Percentiles rank a stretch among this genome's conserved stretches.
Conservation (phyloP, 2,113 vertebrate species). For the Brienomyrus longianalis region DNA sequence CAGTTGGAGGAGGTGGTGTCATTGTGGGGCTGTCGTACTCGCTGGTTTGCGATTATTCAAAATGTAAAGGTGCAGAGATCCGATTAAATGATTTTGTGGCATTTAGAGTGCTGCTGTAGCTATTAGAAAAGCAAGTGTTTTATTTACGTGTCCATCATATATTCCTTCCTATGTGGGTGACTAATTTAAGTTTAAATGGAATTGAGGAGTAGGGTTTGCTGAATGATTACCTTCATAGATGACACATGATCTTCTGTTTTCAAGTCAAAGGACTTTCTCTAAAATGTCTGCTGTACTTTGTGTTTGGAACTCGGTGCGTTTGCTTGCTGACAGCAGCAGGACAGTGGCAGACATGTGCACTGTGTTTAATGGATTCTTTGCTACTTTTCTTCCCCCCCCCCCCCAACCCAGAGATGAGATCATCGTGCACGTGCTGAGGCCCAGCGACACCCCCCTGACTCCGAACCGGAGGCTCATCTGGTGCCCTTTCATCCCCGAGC, state of each 20-base stretch:
- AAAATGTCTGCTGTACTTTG: background rate
- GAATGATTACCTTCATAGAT: background rate
- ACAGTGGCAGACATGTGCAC: background rate
- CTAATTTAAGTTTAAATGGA: background rate
- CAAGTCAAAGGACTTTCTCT: background rate
- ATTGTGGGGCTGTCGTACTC: too few relatives aligned
- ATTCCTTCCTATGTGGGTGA: background rate
- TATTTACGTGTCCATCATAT: background rate
- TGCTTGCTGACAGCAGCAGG: background rate
- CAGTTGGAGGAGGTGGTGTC: background rate
- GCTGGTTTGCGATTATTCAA: background rate
- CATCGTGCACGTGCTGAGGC: conserved; percentile 76
- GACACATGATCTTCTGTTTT: background rate
- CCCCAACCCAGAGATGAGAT: conserved; percentile 76
- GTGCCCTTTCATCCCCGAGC: conserved; percentile 92
- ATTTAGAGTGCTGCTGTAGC: background rate
- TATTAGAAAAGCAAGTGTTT: background rate
- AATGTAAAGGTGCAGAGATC: background rate
- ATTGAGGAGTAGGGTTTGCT: background rate
- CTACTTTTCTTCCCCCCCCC: conserved; percentile 30
- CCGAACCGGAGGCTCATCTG: conserved; percentile 88
- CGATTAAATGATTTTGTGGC: background rate
- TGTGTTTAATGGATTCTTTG: background rate
- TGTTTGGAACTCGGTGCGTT: background rate
- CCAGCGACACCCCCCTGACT: conserved; percentile 74